A percentile compares a stretch with the other conserved stretches of the same genome.
phyloP scores from a whole-genome alignment of 37 sponge, comb jelly and placozoan species.

The Dysidea cf. avara region DNA sequence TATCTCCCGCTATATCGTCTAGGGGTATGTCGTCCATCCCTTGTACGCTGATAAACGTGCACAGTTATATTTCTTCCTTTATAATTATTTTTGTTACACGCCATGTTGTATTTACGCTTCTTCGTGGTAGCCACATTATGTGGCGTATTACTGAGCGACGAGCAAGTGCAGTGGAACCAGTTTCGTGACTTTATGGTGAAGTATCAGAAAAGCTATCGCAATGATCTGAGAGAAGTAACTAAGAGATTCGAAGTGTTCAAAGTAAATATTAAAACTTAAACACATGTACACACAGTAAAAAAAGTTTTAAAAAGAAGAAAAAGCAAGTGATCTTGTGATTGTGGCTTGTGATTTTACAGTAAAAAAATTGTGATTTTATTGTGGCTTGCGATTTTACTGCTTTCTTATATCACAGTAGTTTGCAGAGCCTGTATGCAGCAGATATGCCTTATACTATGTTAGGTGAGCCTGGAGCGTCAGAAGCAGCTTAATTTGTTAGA shows the following conservation, averaged over 20 bases:
- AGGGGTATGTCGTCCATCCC: too few relatives aligned
- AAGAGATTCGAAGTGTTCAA: constrained; percentile 49
- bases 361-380: too few relatives aligned
- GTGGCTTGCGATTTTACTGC: too few relatives aligned
- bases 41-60: too few relatives aligned
- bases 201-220: constrained; percentile 39
- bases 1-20: too few relatives aligned
- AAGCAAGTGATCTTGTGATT: neutral
- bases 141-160: neutral
- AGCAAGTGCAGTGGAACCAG: constrained; percentile 13
- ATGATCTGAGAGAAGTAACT: constrained; percentile 6
- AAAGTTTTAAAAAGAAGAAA: neutral
- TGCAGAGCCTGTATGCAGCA: neutral
- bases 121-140: too few relatives aligned
- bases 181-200: constrained; percentile 29
- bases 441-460: neutral
- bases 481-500: constrained; percentile 52
- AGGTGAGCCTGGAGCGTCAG: constrained; percentile 64
- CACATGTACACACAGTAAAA: too few relatives aligned
- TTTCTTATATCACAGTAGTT: neutral
- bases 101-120: too few relatives aligned
- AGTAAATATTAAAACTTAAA: constrained; percentile 6
- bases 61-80: too few relatives aligned
- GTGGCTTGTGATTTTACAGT: too few relatives aligned
- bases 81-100: too few relatives aligned